A percentile compares a stretch with the other conserved stretches of the same genome.
phyloP scores from a whole-genome alignment of 2,113 vertebrate genomes.

The Gavia stellata region DNA sequence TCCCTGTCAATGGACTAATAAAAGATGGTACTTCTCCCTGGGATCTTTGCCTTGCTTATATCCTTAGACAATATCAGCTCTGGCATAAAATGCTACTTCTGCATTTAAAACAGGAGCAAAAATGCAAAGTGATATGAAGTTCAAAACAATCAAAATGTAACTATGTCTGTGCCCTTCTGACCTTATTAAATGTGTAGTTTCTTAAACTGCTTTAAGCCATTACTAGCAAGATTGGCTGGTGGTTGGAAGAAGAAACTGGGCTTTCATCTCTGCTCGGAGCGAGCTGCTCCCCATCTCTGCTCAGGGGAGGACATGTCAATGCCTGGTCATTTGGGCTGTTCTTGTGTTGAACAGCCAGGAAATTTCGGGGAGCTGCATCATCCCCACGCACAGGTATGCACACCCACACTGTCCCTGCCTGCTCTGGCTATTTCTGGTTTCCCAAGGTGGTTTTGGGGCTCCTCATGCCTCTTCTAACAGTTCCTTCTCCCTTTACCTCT shows the following conservation, averaged over 20 bases:
- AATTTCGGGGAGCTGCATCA: neutral
- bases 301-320: fast-evolving
- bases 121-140: neutral
- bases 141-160: neutral
- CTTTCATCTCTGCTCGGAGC: neutral
- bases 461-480: neutral
- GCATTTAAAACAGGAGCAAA: neutral
- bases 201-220: neutral
- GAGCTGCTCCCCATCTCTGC: neutral
- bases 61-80: neutral
- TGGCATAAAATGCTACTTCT: neutral
- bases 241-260: neutral
- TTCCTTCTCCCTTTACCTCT: neutral
- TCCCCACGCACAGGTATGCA: fast-evolving
- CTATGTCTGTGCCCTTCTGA: neutral
- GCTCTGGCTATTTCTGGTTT: neutral
- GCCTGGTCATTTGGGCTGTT: neutral
- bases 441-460: neutral
- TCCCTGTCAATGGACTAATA: neutral
- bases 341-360: neutral
- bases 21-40: neutral
- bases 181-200: neutral
- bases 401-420: neutral
- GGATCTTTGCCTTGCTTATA: neutral
- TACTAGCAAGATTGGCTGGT: neutral